Conservation (phyloP, 1,140 invertebrate species). For the Dreissena rostriformis region DNA sequence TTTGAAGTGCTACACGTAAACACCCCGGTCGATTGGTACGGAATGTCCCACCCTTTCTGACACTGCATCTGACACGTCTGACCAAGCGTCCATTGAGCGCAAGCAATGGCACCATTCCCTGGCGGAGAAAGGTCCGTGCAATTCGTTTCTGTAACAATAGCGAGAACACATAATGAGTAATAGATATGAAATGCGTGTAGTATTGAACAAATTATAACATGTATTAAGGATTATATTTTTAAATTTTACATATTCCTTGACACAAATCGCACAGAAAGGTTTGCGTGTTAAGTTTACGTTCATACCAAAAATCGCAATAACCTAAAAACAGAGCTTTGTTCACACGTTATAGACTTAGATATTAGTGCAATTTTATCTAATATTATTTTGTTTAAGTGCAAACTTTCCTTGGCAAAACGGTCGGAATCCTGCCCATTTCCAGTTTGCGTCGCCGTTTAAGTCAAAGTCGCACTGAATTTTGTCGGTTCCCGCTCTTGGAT, state of each 20-base stretch:
- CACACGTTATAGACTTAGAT: too few relatives aligned
- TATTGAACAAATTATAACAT: too few relatives aligned
- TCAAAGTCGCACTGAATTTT: slow-evolving; percentile 18
- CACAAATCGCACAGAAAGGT: neutral
- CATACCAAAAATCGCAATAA: too few relatives aligned
- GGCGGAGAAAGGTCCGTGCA: slow-evolving; percentile 37
- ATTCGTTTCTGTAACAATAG: slow-evolving; percentile 14
- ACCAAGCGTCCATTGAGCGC: slow-evolving; percentile 32
- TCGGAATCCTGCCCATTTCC: slow-evolving; percentile 8
- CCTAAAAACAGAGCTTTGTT: too few relatives aligned
- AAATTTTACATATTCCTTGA: neutral
- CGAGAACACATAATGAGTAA: too few relatives aligned
- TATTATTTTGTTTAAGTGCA: too few relatives aligned
- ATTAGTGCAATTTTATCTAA: too few relatives aligned
- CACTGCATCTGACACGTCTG: slow-evolving; percentile 52
- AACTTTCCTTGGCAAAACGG: slow-evolving; percentile 32
- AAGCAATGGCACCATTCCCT: slow-evolving; percentile 42
- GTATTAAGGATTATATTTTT: neutral
- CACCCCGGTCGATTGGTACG: slow-evolving; percentile 29
- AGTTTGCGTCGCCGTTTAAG: slow-evolving; percentile 12
- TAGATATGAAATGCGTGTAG: too few relatives aligned
- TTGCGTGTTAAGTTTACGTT: neutral
- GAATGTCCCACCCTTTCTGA: slow-evolving; percentile 30
- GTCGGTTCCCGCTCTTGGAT: slow-evolving; percentile 23
- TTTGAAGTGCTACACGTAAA: slow-evolving; percentile 26